Evolutionary conservation across 1,140 invertebrate genomes (phyloP), one percentile per base, ranked within the genome.

Genomic region (Ganaspis sp.): DNA sequence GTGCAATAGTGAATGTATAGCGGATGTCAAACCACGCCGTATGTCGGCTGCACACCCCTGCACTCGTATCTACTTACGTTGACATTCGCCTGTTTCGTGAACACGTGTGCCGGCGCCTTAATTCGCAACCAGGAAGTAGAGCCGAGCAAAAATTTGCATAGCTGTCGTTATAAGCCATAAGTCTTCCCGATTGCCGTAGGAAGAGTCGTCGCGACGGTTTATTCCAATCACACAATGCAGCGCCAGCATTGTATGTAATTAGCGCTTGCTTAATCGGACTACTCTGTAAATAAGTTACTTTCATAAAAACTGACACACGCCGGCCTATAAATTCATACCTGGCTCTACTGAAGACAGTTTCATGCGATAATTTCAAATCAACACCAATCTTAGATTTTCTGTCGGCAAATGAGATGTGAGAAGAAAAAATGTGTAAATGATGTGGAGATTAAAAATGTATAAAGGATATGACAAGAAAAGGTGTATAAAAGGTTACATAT

Each of bases 1-100:
- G 83, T 79, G 83, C 83, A 84, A 84, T 84, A 84, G 83, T 83
- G 83, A 84, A 84, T 82, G 83, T 82, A 84, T 82, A 75, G 78
- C 83, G 83, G 80, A 84, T 84, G 83, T 84, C 81, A 81, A 81
- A 79, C 78, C 83, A 75, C 81, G 75, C 81, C 77, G 74, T 77
- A 83, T 77, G 82, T 81, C 72, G 76, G 69, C 79, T 78, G 49
- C 76, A 79, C 82, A 83, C 82, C 82, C 79, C 64, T 64, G 19
- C 49, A 37, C 74, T 78, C 76, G 64, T 80, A 78, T 79, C 76
- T 73, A 58, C 70, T 75, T 72, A 71, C 79, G 75, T 83, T 83
- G 82, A 83, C 79, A 83, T 83, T 83, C 81, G 81, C 79, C 37
- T 74, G 77, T 83, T 83, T 83, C 75, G 79, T 70, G 77, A 79